These are phyloP conservation scores for Cygnus atratus DNA, from an alignment of 2,113 vertebrate genomes.

Conservation along the genomic window DNA sequence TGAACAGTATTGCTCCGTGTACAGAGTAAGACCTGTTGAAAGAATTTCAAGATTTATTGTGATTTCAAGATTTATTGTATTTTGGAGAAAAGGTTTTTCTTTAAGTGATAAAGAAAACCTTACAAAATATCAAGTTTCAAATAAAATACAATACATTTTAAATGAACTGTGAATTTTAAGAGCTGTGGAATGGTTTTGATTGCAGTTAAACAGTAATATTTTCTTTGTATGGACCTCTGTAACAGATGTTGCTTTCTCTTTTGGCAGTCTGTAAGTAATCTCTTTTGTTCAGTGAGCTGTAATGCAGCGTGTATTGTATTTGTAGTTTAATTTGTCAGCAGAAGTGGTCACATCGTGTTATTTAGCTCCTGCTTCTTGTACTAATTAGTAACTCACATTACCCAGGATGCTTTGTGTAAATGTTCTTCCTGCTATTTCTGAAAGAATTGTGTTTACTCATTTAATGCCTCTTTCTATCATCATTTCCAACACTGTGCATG, in stretches of 20 bases:
- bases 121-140: slow-evolving; percentile 1
- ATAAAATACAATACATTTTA: background rate
- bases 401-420: background rate
- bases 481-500: background rate
- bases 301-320: background rate
- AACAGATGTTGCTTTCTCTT: slow-evolving; percentile 30
- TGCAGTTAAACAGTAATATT: slow-evolving; percentile 9
- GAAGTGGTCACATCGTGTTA: background rate
- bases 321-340: slow-evolving; percentile 27
- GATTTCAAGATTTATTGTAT: slow-evolving; percentile 1
- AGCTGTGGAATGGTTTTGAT: slow-evolving; percentile 27
- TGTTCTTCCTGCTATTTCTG: background rate
- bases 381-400: background rate
- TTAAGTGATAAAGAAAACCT: background rate
- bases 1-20: background rate
- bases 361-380: background rate
- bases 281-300: slow-evolving; percentile 32
- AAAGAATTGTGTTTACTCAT: background rate
- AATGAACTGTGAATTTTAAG: background rate
- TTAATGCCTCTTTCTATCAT: background rate
- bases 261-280: slow-evolving; percentile 12
- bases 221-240: slow-evolving; percentile 2
- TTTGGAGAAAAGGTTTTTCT: background rate
- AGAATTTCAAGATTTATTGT: background rate
- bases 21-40: background rate